A percentile compares a stretch with the other conserved stretches of the same genome.
phyloP scores from a whole-genome alignment of 2,797 vertebrate genomes.

The Leptodactylus fallax region DNA sequence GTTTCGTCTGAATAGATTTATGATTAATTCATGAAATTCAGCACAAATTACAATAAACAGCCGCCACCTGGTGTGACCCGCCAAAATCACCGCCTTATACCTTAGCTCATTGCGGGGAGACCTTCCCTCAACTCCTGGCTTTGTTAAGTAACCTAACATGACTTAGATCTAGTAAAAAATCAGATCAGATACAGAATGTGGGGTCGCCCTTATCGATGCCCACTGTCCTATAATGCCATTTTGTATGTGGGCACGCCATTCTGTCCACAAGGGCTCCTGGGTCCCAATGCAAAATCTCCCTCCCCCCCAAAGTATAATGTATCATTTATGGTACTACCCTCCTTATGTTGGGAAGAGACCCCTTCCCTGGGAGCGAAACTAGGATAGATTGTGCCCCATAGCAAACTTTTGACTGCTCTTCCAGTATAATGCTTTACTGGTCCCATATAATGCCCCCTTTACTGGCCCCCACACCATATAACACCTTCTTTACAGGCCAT shows the following conservation, averaged over 20 bases:
- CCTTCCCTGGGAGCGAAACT: too few relatives aligned
- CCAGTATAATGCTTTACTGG: too few relatives aligned
- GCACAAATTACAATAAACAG: slow-evolving; percentile 28
- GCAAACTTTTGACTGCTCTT: too few relatives aligned
- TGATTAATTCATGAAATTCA: slow-evolving; percentile 34
- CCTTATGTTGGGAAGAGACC: too few relatives aligned
- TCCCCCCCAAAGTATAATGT: too few relatives aligned
- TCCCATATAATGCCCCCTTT: too few relatives aligned
- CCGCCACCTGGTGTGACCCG: slow-evolving; percentile 20
- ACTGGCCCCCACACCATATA: too few relatives aligned
- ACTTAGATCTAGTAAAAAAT: background rate
- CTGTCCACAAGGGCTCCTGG: too few relatives aligned
- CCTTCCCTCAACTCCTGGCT: background rate
- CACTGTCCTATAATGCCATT: background rate
- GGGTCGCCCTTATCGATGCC: background rate
- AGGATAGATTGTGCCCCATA: too few relatives aligned
- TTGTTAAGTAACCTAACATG: background rate
- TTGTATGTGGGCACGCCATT: background rate
- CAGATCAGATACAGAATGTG: background rate
- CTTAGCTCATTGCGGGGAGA: background rate
- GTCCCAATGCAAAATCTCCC: background rate
- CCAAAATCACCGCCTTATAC: background rate
- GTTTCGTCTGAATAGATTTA: slow-evolving; percentile 26
- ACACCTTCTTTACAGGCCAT: too few relatives aligned
- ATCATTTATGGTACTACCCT: too few relatives aligned